Base-by-base conservation (phyloP, 2,113 vertebrate species). In the Pardalotus punctatus region DNA sequence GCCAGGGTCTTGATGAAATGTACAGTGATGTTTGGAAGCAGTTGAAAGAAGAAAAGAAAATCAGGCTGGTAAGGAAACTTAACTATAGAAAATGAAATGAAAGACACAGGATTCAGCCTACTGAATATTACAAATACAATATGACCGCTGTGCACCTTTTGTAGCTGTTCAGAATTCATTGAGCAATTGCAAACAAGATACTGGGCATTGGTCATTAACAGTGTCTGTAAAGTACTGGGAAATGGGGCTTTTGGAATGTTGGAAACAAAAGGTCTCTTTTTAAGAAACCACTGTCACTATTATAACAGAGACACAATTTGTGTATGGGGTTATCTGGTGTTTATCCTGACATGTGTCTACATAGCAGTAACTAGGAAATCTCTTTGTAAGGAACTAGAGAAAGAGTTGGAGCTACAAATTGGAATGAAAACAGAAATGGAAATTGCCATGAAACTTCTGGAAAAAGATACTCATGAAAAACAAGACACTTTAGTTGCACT, bases 391-490 rank as follows among this genome's bases (percentile, higher is more conserved):
- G 99, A 99, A 97, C 94, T 99, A 94, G 99, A 99, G 88, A 99
- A 98, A 72, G 99, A 99, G 96, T 66, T 99, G 96, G 98, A 99
- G 92, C 97, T 99, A 73, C 99, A 99, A 95, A 98, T 99, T 74
- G 98, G 98, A 38, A 98, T 99, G 97, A 99, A 99, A 98, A 98
- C 99, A 31, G 99, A 99, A 97, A 99, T 99, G 98, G 99, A 99
- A 97, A 99, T 99, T 83, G 99, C 99, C 86, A 99, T 99, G 99
- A 99, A 99, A 94, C 97, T 99, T 38, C 97, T 99, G 76, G 99
- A 99, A 96, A 99, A 99, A 96, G 99, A 99, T 97, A 99, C 98
- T 8, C 99, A 99, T 5, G 99, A 99, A 92, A 99, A 99, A 72
- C 99, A 99, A 88, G 99, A 99, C 97, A 98, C 99, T 0, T 97